Conservation (phyloP, 2,113 vertebrate species). For the Clarias batrachus region DNA sequence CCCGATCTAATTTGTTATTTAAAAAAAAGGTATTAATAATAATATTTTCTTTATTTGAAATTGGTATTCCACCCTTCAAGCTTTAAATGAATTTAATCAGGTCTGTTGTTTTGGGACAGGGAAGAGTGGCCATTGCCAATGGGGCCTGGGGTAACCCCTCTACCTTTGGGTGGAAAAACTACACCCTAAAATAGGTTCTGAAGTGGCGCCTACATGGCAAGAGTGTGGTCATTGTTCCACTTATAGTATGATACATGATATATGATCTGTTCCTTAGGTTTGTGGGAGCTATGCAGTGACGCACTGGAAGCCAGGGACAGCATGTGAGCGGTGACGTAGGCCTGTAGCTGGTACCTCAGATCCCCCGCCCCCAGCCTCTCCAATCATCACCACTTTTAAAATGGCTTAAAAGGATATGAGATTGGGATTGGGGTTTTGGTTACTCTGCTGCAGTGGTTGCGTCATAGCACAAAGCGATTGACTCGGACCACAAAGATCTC, state of each 20-base stretch:
- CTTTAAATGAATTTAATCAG: background rate
- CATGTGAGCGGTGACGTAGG: background rate
- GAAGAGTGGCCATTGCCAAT: background rate
- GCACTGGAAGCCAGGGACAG: background rate
- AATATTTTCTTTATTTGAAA: background rate
- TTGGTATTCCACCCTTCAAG: background rate
- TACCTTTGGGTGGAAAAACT: constrained; percentile 1
- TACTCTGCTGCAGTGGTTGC: constrained; percentile 1
- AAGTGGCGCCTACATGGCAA: constrained; percentile 23
- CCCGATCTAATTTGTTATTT: background rate
- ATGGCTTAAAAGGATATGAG: background rate
- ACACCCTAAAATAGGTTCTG: constrained; percentile 37
- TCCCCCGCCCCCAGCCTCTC: background rate
- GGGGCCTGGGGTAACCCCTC: constrained; percentile 24
- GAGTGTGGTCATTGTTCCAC: constrained; percentile 36
- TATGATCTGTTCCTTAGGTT: constrained; percentile 7
- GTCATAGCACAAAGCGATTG: background rate
- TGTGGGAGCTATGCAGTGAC: constrained; percentile 14
- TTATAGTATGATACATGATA: constrained; percentile 30
- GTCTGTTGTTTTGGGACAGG: background rate
- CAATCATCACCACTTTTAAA: constrained; percentile 13
- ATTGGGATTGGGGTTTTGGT: constrained; percentile 12
- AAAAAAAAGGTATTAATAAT: background rate
- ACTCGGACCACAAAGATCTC: background rate
- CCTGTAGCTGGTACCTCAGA: background rate